Conservation (phyloP, 2,888 invertebrate genomes). For the Nomada fucata region DNA sequence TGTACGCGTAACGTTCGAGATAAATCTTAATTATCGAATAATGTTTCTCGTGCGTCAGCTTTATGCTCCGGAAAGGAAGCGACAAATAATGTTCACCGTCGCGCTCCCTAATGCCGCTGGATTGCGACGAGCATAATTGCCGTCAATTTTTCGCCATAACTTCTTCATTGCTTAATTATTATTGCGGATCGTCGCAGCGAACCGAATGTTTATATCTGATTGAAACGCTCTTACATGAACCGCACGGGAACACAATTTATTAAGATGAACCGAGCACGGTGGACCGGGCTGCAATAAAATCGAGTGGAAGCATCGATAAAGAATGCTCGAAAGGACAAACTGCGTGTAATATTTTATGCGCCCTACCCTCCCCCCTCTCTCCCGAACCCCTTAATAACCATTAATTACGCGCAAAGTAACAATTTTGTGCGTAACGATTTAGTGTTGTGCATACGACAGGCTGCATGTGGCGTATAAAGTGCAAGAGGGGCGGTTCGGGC, state of each 20-base stretch:
- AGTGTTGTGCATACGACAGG: conserved; percentile 27
- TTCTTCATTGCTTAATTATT: neutral
- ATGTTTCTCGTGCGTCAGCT: neutral
- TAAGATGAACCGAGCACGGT: neutral
- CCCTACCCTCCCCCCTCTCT: no score
- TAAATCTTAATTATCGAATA: neutral
- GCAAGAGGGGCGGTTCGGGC: neutral
- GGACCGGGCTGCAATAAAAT: neutral
- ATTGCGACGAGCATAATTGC: neutral
- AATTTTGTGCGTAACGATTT: conserved; percentile 42
- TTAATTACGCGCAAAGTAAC: conserved; percentile 41
- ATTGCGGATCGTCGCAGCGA: neutral
- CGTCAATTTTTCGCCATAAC: neutral
- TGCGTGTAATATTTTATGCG: conserved; percentile 31
- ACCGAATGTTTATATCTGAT: neutral
- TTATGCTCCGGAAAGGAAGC: neutral
- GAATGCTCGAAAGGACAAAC: conserved; percentile 4
- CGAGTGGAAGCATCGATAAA: conserved; percentile 8
- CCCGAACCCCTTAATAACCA: conserved; percentile 12
- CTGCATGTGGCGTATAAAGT: conserved; percentile 19
- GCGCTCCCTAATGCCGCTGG: neutral
- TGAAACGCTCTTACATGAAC: neutral
- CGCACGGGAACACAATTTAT: conserved; percentile 4
- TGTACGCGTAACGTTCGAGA: neutral
- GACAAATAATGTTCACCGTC: neutral